Conservation (phyloP, 2,113 vertebrate genomes). For the Mormyrus lacerda region DNA sequence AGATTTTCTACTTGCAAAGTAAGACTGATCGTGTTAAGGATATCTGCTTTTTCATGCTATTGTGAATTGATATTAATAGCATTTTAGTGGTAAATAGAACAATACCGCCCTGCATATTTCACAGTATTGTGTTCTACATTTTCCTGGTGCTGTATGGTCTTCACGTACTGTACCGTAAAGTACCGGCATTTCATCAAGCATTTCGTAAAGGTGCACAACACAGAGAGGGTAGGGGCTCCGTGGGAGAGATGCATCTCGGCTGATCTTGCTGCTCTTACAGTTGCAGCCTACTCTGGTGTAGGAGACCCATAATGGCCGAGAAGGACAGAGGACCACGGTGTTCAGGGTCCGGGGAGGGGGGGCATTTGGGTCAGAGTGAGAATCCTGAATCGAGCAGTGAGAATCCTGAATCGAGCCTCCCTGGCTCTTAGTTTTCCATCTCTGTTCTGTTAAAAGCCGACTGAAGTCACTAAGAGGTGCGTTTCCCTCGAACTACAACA, state of each 20-base stretch:
- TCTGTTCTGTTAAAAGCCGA: background rate
- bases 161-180: background rate
- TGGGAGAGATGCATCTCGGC: background rate
- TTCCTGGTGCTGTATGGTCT: background rate
- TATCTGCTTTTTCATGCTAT: background rate
- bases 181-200: background rate
- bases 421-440: background rate
- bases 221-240: background rate
- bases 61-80: background rate
- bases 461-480: background rate
- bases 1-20: background rate
- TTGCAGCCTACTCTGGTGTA: background rate
- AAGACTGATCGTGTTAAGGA: background rate
- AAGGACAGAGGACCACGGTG: background rate
- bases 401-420: background rate
- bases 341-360: background rate
- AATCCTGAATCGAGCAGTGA: no score
- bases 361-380: background rate
- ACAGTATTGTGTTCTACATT: background rate
- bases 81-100: background rate
- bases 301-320: background rate
- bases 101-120: background rate
- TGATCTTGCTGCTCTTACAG: background rate
- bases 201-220: background rate
- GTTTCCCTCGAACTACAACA: background rate